phyloP scores from a whole-genome alignment of 2,113 vertebrate species.

The Pluvialis apricaria region DNA sequence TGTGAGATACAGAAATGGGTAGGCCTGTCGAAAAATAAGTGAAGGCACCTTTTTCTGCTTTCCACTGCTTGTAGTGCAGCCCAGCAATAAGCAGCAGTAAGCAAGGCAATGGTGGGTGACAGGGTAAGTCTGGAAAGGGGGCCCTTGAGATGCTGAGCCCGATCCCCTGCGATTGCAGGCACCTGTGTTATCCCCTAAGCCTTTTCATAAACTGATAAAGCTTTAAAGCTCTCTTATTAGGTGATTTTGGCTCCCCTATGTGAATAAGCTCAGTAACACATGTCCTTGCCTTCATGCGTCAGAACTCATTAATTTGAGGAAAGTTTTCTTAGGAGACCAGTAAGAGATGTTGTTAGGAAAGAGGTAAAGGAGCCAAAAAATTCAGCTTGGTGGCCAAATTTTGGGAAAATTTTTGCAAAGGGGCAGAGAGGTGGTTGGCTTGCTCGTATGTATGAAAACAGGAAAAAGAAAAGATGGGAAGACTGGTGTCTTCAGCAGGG shows the following conservation, averaged over 20 bases:
- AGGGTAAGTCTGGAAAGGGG: not conserved
- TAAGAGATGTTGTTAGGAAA: not conserved
- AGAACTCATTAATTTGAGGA: not conserved
- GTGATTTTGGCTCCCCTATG: not conserved
- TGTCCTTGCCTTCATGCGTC: not conserved
- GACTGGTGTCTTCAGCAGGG: not conserved
- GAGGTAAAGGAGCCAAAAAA: not conserved
- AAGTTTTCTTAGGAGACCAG: not conserved
- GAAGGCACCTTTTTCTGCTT: not conserved
- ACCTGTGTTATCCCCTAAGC: not conserved
- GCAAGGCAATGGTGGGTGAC: not conserved
- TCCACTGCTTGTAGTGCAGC: not conserved
- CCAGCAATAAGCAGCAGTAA: not conserved
- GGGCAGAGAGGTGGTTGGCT: not conserved
- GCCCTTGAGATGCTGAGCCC: not conserved
- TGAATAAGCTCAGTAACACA: not conserved
- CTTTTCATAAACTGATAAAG: slow-evolving; percentile 9
- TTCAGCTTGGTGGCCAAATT: not conserved
- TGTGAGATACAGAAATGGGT: not conserved
- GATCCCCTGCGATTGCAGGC: not conserved
- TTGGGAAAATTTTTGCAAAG: not conserved
- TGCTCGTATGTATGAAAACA: not conserved
- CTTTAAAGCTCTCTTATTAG: slow-evolving; percentile 2
- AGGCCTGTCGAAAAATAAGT: not conserved
- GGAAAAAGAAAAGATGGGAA: not conserved